A percentile compares a stretch with the other conserved stretches of the same genome.
Conservation (phyloP, 2,113 vertebrate genomes). For the Pica pica region DNA sequence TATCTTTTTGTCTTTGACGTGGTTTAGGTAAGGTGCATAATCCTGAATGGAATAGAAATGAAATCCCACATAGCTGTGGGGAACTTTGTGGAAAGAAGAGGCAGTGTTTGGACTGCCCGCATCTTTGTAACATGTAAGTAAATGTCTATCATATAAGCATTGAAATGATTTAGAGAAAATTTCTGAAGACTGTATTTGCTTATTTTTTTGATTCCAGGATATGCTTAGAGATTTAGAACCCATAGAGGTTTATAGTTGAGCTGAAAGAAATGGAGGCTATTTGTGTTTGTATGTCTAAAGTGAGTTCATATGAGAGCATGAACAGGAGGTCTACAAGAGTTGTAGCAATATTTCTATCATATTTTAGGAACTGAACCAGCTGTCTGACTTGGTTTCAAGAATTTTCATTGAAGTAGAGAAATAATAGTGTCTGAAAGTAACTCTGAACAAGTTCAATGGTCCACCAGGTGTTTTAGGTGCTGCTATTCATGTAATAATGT, state of each 20-base stretch:
- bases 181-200: not conserved
- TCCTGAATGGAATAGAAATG: conserved; percentile 94
- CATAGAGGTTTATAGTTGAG: not conserved
- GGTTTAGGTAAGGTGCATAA: conserved; percentile 89
- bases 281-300: not conserved
- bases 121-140: conserved; percentile 97
- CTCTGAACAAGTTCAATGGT: not conserved
- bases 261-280: not conserved
- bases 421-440: not conserved
- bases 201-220: not conserved
- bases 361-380: not conserved
- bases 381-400: not conserved
- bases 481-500: not conserved
- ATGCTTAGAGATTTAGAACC: not conserved
- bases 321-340: not conserved
- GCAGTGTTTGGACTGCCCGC: conserved; percentile 86
- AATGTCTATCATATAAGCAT: not conserved
- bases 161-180: not conserved
- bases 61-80: conserved; percentile 98
- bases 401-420: not conserved
- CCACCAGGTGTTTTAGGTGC: not conserved
- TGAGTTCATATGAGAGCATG: not conserved
- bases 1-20: not conserved
- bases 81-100: conserved; percentile 96
- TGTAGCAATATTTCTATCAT: not conserved